Base-by-base conservation (phyloP, 1,140 invertebrate species). In the Eriocheir sinensis region DNA sequence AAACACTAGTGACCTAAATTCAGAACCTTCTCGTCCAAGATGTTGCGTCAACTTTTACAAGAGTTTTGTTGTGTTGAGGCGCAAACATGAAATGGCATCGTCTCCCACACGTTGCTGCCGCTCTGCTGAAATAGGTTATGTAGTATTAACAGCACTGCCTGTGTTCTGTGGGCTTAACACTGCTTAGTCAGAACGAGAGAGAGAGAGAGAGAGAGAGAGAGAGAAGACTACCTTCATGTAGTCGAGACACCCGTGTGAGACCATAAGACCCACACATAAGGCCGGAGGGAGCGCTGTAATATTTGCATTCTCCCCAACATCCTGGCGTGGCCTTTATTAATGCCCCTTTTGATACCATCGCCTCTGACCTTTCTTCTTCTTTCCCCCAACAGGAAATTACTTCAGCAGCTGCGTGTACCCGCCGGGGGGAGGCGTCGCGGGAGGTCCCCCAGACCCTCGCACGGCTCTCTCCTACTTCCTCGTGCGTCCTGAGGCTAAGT, bases 341-440 rank as follows among this genome's bases (percentile, higher is more conserved):
- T 72, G 48, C 15, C n/a, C 30, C 21, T 89, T 88, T 89, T 72
- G 88, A 93, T 93, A 93, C 38, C 88, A 79, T 72, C 34, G 4
- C 27, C 93, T 27, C 60, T 93, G 8, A 93, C 88, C 93, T 93
- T 89, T 89, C 88, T 89, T 89, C 85, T 94, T 93, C 53, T 85
- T 41, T 48, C 34, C 38, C 48, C 44, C 41, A 91, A 88, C 89
- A 94, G 93, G 93, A 91, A 94, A 90, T 91, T 94, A 94, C 90
- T 94, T 94, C 32, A 85, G 79, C 93, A 94, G 93, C 93, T 91
- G 93, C 93, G 72, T 94, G 44, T 94, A 94, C 89, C 53, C 93
- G n/a, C 53, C 93, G 27, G 36, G 80, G 30, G 93, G 86, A n/a
- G 81, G 80, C 40, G 21, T 89, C 3, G 15, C 81, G 48, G 93